Percentiles rank a stretch among this genome's conserved stretches.
These are phyloP conservation scores for Charaxes varanes DNA, from an alignment of 1,140 invertebrate genomes.

Conservation along the genomic window DNA sequence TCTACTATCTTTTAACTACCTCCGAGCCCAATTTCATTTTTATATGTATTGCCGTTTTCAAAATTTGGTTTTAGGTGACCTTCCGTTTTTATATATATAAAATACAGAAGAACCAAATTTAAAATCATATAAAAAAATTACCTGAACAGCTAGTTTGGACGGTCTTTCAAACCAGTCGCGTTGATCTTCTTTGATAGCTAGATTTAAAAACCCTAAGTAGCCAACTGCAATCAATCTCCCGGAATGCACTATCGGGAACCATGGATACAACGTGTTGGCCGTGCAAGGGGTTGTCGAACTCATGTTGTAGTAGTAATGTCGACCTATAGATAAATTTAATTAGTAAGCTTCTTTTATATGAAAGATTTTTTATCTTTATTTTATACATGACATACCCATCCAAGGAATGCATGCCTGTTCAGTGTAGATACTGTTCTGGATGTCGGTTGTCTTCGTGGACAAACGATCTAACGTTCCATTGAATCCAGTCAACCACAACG, in stretches of 20 bases:
- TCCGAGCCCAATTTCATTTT: too few relatives aligned
- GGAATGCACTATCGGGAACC: constrained; percentile 33
- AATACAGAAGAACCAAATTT: too few relatives aligned
- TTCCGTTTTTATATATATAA: too few relatives aligned
- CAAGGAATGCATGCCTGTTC: constrained; percentile 46
- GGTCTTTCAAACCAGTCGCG: constrained; percentile 42
- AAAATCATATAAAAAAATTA: too few relatives aligned
- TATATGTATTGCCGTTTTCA: too few relatives aligned
- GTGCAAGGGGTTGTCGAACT: constrained; percentile 19
- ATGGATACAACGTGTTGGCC: constrained; percentile 28
- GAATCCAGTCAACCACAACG: constrained; percentile 37
- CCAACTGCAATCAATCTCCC: constrained; percentile 32
- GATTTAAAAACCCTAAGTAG: constrained; percentile 28
- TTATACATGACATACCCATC: constrained; percentile 43
- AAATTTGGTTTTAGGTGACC: too few relatives aligned
- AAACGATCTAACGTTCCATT: constrained; percentile 26
- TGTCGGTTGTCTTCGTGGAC: constrained; percentile 19
- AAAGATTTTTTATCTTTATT: too few relatives aligned
- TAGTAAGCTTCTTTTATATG: too few relatives aligned
- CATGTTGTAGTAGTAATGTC: constrained; percentile 59
- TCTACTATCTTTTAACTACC: too few relatives aligned
- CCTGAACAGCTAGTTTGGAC: constrained; percentile 21
- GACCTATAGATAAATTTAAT: constrained; percentile 27
- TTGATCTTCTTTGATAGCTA: constrained; percentile 8
- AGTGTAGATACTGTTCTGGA: constrained; percentile 34